phyloP scores from a whole-genome alignment of 2,113 vertebrate species.

The Sus scrofa region T2T-Sscrofa CM000824.6:151285501-151286000 shows the following conservation, averaged over 20 bases:
- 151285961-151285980: slow-evolving; percentile 37
- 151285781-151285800: neutral
- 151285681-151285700: neutral
- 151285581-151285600: neutral
- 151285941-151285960: neutral
- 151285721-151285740: fast-evolving
- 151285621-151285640: neutral
- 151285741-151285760: neutral
- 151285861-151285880: neutral
- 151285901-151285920: neutral
- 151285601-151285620: neutral
- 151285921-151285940: slow-evolving; percentile 28
- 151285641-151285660: neutral
- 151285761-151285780: neutral
- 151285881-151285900: neutral
- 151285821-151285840: neutral
- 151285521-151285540: neutral
- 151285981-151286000: neutral
- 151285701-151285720: neutral
- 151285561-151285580: neutral
- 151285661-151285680: neutral
- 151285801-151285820: neutral
- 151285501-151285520: neutral
- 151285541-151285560: neutral
- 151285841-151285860: neutral